A percentile compares a stretch with the other conserved stretches of the same genome.
These are phyloP conservation scores for Ctenopoma multispine DNA, from an alignment of 2,797 vertebrate species.

Conservation along the genomic window DNA sequence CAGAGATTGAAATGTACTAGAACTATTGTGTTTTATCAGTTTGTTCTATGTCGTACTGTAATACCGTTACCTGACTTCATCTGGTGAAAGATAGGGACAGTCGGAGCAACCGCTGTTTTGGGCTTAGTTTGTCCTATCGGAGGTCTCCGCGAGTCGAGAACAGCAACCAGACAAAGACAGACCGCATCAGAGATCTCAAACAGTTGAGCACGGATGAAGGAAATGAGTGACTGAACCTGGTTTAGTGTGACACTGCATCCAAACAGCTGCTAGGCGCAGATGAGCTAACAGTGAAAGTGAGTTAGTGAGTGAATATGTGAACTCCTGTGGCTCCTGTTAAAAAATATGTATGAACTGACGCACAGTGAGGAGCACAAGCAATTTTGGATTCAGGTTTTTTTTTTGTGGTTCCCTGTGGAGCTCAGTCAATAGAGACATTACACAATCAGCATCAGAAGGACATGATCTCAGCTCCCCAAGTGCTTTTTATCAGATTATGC, in stretches of 20 bases:
- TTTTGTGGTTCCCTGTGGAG: not conserved
- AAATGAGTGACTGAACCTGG: slow-evolving; percentile 22
- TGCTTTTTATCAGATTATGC: not conserved
- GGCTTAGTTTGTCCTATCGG: too few species aligned
- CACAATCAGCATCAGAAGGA: not conserved
- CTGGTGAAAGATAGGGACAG: too few species aligned
- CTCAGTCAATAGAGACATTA: slow-evolving; percentile 11
- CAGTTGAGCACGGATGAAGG: not conserved
- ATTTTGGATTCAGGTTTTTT: slow-evolving; percentile 6
- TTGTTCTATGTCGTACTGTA: too few species aligned
- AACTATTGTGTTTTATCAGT: too few species aligned
- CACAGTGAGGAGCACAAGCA: not conserved
- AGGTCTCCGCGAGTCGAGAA: too few species aligned
- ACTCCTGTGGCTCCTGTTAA: slow-evolving; percentile 18
- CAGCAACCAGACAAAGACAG: not conserved
- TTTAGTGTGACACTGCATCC: slow-evolving; percentile 28
- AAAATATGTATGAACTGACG: not conserved
- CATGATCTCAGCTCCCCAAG: not conserved
- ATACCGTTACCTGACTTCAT: too few species aligned
- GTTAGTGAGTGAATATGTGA: not conserved
- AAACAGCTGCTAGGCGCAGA: slow-evolving; percentile 39
- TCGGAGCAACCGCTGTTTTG: too few species aligned
- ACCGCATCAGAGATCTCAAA: slow-evolving; percentile 6
- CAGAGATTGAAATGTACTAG: too few species aligned
- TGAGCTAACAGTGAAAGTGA: slow-evolving; percentile 12